Conservation (phyloP, 2,113 vertebrate species). For the Amia ocellicauda region DNA sequence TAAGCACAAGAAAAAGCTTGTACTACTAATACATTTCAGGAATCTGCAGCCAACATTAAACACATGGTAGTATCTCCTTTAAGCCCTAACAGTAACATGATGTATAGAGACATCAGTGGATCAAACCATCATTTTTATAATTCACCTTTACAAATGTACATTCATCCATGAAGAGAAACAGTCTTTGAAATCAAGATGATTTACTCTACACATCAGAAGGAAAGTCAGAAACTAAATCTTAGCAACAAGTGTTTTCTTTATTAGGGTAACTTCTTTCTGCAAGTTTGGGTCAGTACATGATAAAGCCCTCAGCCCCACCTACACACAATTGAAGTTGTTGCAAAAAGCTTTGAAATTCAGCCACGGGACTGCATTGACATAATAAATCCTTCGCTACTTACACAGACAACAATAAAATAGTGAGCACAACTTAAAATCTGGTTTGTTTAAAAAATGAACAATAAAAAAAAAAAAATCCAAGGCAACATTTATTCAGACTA, state of each 20-base stretch:
- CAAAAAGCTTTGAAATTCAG: slow-evolving; percentile 1
- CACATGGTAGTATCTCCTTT: too few relatives aligned
- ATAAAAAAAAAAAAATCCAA: slow-evolving; percentile 41
- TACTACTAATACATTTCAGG: too few relatives aligned
- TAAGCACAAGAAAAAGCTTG: too few relatives aligned
- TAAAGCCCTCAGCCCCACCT: background rate
- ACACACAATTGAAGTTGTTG: slow-evolving; percentile 1
- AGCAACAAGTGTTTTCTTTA: slow-evolving; percentile 14
- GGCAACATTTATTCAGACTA: slow-evolving; percentile 51
- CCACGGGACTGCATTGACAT: slow-evolving; percentile 11
- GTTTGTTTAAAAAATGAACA: slow-evolving; percentile 30
- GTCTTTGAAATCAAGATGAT: too few relatives aligned
- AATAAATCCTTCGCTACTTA: slow-evolving; percentile 25
- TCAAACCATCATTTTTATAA: too few relatives aligned
- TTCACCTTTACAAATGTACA: too few relatives aligned
- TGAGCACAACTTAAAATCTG: slow-evolving; percentile 27
- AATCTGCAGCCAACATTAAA: too few relatives aligned
- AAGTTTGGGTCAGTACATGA: slow-evolving; percentile 11
- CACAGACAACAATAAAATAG: slow-evolving; percentile 23
- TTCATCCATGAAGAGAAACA: too few relatives aligned
- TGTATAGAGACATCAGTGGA: too few relatives aligned
- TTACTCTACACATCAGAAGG: too few relatives aligned
- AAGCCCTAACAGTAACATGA: too few relatives aligned
- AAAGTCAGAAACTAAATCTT: too few relatives aligned
- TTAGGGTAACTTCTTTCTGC: slow-evolving; percentile 8